phyloP scores from a whole-genome alignment of 2,113 vertebrate genomes.

The Struthidea cinerea region DNA sequence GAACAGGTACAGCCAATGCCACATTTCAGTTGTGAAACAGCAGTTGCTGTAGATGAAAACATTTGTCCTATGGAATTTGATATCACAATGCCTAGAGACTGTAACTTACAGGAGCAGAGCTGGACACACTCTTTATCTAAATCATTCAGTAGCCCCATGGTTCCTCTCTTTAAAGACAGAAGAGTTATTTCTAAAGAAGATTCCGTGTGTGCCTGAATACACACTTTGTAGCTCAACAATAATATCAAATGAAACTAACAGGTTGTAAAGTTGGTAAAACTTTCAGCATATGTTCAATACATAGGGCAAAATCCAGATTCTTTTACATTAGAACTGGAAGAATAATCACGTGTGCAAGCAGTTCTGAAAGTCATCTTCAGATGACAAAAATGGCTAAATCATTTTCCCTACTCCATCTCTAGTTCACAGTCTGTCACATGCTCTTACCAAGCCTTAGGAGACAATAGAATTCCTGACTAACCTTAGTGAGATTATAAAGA shows the following conservation, averaged over 20 bases:
- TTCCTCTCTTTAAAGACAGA: neutral
- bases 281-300: fast-evolving
- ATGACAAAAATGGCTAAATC: neutral
- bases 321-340: neutral
- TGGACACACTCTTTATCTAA: neutral
- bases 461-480: neutral
- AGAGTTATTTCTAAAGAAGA: neutral
- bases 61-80: neutral
- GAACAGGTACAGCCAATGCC: neutral
- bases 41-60: neutral
- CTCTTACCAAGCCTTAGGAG: neutral
- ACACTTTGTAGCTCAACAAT: neutral
- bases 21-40: neutral
- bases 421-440: neutral
- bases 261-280: neutral
- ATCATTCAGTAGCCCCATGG: neutral
- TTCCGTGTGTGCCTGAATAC: neutral
- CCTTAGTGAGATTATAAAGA: neutral
- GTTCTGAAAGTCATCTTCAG: neutral
- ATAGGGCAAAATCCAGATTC: neutral
- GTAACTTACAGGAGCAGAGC: neutral
- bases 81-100: neutral
- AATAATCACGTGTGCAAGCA: neutral
- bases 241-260: neutral
- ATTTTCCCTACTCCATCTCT: neutral